phyloP scores from a whole-genome alignment of 1,140 invertebrate species.

The Heliconius eleuchia region DNA sequence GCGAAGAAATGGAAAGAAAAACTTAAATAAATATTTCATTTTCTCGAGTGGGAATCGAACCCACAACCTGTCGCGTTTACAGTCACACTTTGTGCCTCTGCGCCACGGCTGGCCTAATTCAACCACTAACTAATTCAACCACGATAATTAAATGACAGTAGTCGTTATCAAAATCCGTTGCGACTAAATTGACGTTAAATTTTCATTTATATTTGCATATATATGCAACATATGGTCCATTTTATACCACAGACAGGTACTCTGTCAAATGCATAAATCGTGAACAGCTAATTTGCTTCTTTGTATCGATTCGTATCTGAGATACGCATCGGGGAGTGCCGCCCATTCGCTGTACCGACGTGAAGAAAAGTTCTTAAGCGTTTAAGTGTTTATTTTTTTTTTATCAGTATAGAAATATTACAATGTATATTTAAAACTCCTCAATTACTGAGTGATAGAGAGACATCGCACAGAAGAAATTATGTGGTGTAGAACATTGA shows the following conservation, averaged over 20 bases:
- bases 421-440: too few species aligned
- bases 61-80: too few species aligned
- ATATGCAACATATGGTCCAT: not conserved
- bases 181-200: not conserved
- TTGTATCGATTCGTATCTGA: constrained; percentile 37
- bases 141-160: not conserved
- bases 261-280: constrained; percentile 40
- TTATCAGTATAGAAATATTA: too few species aligned
- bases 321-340: constrained; percentile 44
- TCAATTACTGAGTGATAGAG: too few species aligned
- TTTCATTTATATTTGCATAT: not conserved
- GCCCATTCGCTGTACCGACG: constrained; percentile 9
- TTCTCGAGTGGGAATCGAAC: too few species aligned
- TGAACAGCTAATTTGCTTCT: constrained; percentile 33
- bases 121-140: not conserved
- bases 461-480: too few species aligned
- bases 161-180: not conserved
- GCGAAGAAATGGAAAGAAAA: too few species aligned
- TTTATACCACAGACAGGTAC: constrained; percentile 30
- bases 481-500: too few species aligned
- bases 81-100: too few species aligned
- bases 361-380: not conserved
- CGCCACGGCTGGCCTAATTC: too few species aligned
- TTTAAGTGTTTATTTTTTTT: too few species aligned
- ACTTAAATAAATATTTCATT: too few species aligned